phyloP scores from a whole-genome alignment of 2,797 vertebrate genomes.

The Ctenosaura bakeri region DNA sequence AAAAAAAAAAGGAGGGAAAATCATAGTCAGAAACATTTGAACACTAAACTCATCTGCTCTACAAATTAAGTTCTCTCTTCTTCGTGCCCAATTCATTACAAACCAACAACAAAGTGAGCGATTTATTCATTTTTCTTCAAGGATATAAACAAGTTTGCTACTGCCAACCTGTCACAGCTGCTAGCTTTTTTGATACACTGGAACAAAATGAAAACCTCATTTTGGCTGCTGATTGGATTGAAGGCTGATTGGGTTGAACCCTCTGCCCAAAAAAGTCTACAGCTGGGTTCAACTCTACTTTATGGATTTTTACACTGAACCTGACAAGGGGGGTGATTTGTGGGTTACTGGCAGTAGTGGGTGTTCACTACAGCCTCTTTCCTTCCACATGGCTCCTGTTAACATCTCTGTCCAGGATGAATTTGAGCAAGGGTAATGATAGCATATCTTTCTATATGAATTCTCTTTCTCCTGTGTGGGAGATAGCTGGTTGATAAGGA shows the following conservation, averaged over 20 bases:
- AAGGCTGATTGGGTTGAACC: too few species aligned
- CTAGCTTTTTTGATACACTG: neutral
- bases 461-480: neutral
- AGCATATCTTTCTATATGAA: neutral
- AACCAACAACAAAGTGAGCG: constrained; percentile 40
- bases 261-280: neutral
- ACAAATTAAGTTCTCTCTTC: constrained; percentile 49
- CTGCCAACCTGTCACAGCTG: neutral
- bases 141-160: neutral
- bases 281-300: neutral
- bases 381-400: neutral
- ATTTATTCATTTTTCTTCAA: constrained; percentile 12
- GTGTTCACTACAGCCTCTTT: neutral
- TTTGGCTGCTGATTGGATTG: accelerated
- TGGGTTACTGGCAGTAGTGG: neutral
- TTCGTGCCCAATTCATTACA: constrained; percentile 48
- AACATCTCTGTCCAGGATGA: neutral
- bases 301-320: neutral
- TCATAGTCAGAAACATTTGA: constrained; percentile 22
- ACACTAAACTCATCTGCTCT: constrained; percentile 36
- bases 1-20: neutral
- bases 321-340: neutral
- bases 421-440: neutral
- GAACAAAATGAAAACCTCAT: neutral
- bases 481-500: neutral